phyloP scores from a whole-genome alignment of 1,140 invertebrate genomes.

The Philopotamus ludificatus region DNA sequence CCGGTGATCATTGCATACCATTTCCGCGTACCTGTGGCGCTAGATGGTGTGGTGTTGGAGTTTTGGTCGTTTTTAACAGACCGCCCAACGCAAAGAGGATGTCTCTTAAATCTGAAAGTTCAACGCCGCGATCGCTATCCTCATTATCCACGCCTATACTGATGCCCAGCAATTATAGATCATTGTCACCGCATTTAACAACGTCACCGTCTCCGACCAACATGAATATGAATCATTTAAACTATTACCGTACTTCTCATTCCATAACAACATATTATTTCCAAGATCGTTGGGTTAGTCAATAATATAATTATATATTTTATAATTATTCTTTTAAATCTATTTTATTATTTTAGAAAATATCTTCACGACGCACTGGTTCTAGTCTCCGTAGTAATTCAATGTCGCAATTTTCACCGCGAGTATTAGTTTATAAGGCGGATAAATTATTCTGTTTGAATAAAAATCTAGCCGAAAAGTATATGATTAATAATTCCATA shows the following conservation, averaged over 20 bases:
- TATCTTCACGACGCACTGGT: constrained; percentile 53
- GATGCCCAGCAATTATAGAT: constrained; percentile 47
- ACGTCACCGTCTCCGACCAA: constrained; percentile 55
- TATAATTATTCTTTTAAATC: background rate
- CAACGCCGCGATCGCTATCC: constrained; percentile 65
- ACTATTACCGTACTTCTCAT: constrained; percentile 51
- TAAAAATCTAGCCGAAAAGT: constrained; percentile 78
- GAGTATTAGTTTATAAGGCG: constrained; percentile 73
- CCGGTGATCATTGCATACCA: constrained; percentile 80
- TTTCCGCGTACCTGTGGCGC: constrained; percentile 93
- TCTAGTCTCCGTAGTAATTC: constrained; percentile 50
- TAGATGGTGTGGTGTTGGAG: constrained; percentile 84
- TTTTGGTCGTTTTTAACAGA: constrained; percentile 82
- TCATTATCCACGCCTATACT: constrained; percentile 50
- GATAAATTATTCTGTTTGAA: constrained; percentile 75
- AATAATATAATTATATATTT: background rate
- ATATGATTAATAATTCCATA: constrained; percentile 64
- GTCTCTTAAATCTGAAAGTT: constrained; percentile 64
- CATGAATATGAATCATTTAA: constrained; percentile 48
- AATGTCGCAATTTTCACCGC: constrained; percentile 45
- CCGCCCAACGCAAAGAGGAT: constrained; percentile 71
- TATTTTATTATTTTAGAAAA: constrained; percentile 49
- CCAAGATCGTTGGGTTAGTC: constrained; percentile 65
- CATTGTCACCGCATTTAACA: constrained; percentile 56
- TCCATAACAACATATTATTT: constrained; percentile 76